Percentiles rank a stretch among this genome's conserved stretches.
Conservation (phyloP, 2,888 invertebrate species). For the Pristionchus japonicus region DNA sequence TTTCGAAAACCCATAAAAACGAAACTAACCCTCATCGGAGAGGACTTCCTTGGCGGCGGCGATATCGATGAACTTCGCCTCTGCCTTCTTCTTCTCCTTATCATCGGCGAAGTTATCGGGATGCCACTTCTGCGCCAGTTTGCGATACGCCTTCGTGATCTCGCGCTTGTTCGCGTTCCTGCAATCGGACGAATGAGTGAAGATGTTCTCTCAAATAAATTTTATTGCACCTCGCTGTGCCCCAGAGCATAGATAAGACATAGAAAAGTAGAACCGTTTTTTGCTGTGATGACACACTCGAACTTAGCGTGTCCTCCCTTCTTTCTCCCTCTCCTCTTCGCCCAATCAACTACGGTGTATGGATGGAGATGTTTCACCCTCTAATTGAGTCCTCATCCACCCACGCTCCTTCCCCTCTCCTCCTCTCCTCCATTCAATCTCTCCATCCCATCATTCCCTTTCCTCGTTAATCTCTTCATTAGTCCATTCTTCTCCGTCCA, state of each 20-base stretch:
- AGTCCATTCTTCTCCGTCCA: not conserved
- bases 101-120: conserved; percentile 92
- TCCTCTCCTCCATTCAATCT: not conserved
- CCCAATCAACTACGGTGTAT: not conserved
- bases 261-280: not conserved
- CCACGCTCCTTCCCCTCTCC: not conserved
- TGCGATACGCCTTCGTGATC: conserved; percentile 94
- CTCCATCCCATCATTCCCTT: not conserved
- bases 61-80: conserved; percentile 97
- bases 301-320: not conserved
- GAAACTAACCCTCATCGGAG: conserved; percentile 79
- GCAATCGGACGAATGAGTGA: conserved; percentile 47
- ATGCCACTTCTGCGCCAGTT: conserved; percentile 98
- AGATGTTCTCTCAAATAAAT: no score
- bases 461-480: not conserved
- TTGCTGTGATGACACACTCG: not conserved
- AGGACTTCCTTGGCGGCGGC: conserved; percentile 98
- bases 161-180: conserved; percentile 90
- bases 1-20: not conserved
- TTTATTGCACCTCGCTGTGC: no score
- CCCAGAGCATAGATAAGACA: no score
- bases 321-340: not conserved
- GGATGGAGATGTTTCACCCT: not conserved
- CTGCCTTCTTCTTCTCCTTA: conserved; percentile 86
- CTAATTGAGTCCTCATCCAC: not conserved